A percentile compares a stretch with the other conserved stretches of the same genome.
Conservation (phyloP, 1,140 invertebrate species). For the Drosophila virilis region DNA sequence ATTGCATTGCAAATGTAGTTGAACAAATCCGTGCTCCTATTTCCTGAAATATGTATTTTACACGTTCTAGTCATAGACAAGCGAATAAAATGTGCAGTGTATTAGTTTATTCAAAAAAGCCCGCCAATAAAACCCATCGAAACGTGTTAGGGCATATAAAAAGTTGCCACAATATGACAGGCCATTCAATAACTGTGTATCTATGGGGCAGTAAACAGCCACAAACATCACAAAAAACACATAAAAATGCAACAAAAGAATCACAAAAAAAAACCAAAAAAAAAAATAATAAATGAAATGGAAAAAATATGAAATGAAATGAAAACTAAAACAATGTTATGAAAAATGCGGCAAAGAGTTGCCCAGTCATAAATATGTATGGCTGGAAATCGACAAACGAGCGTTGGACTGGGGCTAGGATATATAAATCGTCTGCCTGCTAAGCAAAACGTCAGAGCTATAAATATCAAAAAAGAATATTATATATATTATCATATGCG, state of each 20-base stretch:
- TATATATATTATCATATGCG: slow-evolving; percentile 37
- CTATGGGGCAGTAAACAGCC: slow-evolving; percentile 72
- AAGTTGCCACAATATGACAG: slow-evolving; percentile 79
- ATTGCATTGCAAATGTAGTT: slow-evolving; percentile 5
- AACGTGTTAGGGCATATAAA: slow-evolving; percentile 71
- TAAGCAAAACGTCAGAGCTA: slow-evolving; percentile 75
- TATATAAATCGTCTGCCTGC: slow-evolving; percentile 76
- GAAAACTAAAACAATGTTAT: slow-evolving; percentile 55
- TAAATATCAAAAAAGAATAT: slow-evolving; percentile 74
- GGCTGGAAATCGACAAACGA: slow-evolving; percentile 36
- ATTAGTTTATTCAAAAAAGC: slow-evolving; percentile 56
- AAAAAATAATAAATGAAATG: slow-evolving; percentile 1
- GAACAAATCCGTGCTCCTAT: slow-evolving; percentile 10
- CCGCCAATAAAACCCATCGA: slow-evolving; percentile 59
- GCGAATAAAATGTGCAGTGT: slow-evolving; percentile 43
- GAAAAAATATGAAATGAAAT: slow-evolving; percentile 32
- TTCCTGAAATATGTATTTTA: slow-evolving; percentile 24
- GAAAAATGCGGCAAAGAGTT: slow-evolving; percentile 56
- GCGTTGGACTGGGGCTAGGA: background rate
- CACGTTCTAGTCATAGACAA: slow-evolving; percentile 15
- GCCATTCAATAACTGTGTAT: slow-evolving; percentile 73
- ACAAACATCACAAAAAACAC: slow-evolving; percentile 57
- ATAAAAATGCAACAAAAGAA: slow-evolving; percentile 68
- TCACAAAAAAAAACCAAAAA: slow-evolving; percentile 21
- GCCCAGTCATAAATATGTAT: slow-evolving; percentile 57